These are phyloP conservation scores for Ectemnius lituratus DNA, from an alignment of 2,888 invertebrate genomes.

Conservation along the genomic window DNA sequence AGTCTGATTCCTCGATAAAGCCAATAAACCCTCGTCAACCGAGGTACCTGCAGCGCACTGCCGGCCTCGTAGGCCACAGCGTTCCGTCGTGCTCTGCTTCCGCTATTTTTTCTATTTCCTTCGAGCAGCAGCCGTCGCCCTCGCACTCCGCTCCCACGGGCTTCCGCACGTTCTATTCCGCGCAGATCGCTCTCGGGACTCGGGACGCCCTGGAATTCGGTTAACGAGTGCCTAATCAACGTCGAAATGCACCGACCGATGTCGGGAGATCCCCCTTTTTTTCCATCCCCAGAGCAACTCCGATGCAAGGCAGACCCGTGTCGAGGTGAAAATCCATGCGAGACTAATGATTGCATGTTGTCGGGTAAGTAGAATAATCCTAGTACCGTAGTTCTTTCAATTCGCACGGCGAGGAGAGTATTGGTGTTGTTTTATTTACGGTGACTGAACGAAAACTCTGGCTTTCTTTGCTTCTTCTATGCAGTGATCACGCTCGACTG, in stretches of 20 bases:
- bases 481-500: no score
- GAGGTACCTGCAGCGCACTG: slow-evolving; percentile 49
- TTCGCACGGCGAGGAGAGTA: no score
- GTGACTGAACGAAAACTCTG: no score
- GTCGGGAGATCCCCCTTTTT: neutral
- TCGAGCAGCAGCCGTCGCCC: neutral
- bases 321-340: neutral
- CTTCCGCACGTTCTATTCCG: no score
- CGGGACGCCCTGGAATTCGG: slow-evolving; percentile 61
- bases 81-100: slow-evolving; percentile 22
- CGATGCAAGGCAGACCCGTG: slow-evolving; percentile 13
- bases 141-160: no score
- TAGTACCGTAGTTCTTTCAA: no score
- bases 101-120: slow-evolving; percentile 6
- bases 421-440: no score
- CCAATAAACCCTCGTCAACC: slow-evolving; percentile 74
- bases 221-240: slow-evolving; percentile 66
- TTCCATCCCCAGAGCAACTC: neutral
- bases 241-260: slow-evolving; percentile 55
- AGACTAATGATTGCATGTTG: no score
- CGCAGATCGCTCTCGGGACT: neutral
- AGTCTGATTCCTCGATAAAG: slow-evolving; percentile 65
- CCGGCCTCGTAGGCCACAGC: slow-evolving; percentile 40
- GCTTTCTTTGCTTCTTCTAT: no score
- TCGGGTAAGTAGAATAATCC: no score